Conservation (phyloP, 2,113 vertebrate genomes). For the Puffinus mauretanicus region DNA sequence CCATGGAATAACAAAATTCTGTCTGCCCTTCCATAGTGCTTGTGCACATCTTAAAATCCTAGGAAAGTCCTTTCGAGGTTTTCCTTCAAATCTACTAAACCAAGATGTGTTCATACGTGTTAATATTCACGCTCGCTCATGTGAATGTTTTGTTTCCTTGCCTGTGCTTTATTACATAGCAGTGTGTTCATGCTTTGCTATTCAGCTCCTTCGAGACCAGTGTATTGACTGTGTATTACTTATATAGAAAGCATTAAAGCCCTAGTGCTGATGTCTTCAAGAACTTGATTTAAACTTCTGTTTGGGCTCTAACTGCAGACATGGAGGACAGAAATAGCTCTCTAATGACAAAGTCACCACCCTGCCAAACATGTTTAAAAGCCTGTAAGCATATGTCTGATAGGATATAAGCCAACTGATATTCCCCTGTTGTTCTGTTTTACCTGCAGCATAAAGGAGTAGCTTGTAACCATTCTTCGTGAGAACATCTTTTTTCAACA, state of each 20-base stretch:
- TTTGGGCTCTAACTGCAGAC: not conserved
- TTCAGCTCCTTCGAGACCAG: not conserved
- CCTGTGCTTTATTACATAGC: not conserved
- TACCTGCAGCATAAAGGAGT: not conserved
- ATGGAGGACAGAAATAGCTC: not conserved
- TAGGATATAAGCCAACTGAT: not conserved
- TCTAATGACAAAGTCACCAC: not conserved
- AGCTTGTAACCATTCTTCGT: not conserved
- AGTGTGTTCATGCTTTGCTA: not conserved
- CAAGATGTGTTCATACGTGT: fast-evolving
- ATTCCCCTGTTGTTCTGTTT: not conserved
- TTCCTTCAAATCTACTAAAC: not conserved
- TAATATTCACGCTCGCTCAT: not conserved
- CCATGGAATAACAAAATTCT: not conserved
- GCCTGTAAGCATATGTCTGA: not conserved
- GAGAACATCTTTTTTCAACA: not conserved
- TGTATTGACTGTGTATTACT: not conserved
- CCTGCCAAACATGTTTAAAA: not conserved
- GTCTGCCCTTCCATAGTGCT: not conserved
- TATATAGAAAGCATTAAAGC: not conserved
- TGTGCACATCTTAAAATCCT: not conserved
- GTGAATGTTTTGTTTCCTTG: not conserved
- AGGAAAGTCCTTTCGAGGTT: not conserved
- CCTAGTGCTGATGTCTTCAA: not conserved
- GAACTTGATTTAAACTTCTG: not conserved